Evolutionary conservation across 2,888 invertebrate genomes (phyloP).

Genomic region (Drosophila acutilabella): DNA sequence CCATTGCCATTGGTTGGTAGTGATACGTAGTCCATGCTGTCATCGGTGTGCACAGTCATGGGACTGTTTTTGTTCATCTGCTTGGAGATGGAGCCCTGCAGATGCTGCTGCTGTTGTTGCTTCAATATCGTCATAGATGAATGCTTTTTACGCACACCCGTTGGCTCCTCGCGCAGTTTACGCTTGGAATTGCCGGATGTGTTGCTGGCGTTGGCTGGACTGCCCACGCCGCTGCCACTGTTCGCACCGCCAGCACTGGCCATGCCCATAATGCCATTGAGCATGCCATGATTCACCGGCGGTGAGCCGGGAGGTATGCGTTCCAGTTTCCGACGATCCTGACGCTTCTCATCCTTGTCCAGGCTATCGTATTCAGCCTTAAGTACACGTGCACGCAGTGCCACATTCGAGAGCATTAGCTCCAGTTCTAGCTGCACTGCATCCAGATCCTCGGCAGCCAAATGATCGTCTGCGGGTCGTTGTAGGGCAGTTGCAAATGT

Average conservation of each 20-base stretch:
- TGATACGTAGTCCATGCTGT: constrained; percentile 81
- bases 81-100: constrained; percentile 78
- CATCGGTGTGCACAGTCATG: constrained; percentile 85
- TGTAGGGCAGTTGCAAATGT: constrained; percentile 89
- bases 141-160: constrained; percentile 85
- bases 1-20: constrained; percentile 21
- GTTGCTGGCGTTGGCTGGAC: constrained; percentile 28
- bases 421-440: constrained; percentile 94
- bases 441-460: constrained; percentile 95
- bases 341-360: constrained; percentile 87
- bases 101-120: constrained; percentile 79
- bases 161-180: constrained; percentile 81
- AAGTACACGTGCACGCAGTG: constrained; percentile 91
- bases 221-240: constrained; percentile 39
- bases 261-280: constrained; percentile 46
- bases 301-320: constrained; percentile 74
- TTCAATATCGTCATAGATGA: constrained; percentile 87
- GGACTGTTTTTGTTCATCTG: constrained; percentile 84
- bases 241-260: not conserved
- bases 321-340: constrained; percentile 85
- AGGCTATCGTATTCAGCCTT: constrained; percentile 90
- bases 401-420: constrained; percentile 92
- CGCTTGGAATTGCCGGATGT: constrained; percentile 74
- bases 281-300: constrained; percentile 46
- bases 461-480: constrained; percentile 90